Conservation (phyloP, 2,113 vertebrate genomes). For the Odontesthes bonariensis region DNA sequence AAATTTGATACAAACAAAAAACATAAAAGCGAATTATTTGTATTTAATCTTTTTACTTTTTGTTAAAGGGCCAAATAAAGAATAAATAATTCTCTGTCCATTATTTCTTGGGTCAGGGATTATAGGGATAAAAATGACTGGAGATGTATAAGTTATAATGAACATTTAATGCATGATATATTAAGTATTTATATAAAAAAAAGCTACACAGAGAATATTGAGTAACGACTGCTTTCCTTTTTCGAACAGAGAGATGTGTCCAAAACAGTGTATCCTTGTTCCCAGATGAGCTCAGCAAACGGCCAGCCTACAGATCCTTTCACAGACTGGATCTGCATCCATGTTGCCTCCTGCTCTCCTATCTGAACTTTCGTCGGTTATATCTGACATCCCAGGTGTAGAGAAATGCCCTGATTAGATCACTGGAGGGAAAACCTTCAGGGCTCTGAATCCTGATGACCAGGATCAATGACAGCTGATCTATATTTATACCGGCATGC, state of each 20-base stretch:
- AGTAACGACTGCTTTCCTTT: background rate
- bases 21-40: no score
- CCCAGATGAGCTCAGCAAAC: background rate
- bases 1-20: no score
- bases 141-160: no score
- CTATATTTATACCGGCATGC: conserved; percentile 38
- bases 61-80: no score
- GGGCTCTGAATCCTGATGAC: conserved; percentile 19
- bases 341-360: background rate
- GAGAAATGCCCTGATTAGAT: conserved; percentile 44
- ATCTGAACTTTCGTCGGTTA: background rate
- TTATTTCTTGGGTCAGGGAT: no score
- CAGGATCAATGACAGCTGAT: conserved; percentile 40
- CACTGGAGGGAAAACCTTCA: conserved; percentile 29
- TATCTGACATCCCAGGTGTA: conserved; percentile 31
- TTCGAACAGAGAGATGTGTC: background rate
- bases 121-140: no score
- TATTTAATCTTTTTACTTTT: no score
- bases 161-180: no score
- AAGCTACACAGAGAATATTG: background rate
- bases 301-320: background rate
- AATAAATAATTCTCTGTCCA: no score
- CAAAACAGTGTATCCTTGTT: conserved; percentile 4
- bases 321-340: background rate
- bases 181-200: no score